Base-by-base conservation (phyloP, 2,113 vertebrate genomes). In the Cepphus grylle region DNA sequence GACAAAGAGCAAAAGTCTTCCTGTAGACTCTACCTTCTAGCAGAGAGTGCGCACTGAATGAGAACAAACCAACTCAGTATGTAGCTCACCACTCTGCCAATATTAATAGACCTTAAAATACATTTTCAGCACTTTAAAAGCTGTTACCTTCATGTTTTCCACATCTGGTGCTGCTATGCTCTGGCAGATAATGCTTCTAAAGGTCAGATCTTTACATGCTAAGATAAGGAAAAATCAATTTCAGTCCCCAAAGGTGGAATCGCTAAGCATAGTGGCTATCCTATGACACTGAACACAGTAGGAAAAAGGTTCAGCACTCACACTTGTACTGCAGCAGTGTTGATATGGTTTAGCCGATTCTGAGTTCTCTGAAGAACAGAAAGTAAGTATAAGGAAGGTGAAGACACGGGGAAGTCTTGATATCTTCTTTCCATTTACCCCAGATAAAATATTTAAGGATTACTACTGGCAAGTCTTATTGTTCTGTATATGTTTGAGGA, bases 151-250 rank as follows among this genome's bases (percentile, higher is more conserved):
- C n/a, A 14, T 18, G 36, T 47, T 67, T 88, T 70, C 56, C 19
- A 6, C 40, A 81, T 8, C 18, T 77, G 17, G 59, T 53, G 56
- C 55, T 82, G 45, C 43, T 65, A 67, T 53, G 49, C 36, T n/a
- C 18, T 65, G 53, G 79, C 71, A 90, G 50, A 17, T 55, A 93
- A 87, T 32, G 23, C 40, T 85, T 89, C 63, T 81, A 81, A 73
- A 95, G 73, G 76, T 78, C 65, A 92, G 23, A 76, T 61, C 45
- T 73, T 85, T 56, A 87, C 70, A 87, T 43, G 50, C 30, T 88
- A 92, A 85, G 94, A 94, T 71, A 90, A 92, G 59, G 29, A 90
- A 78, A 93, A 93, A 95, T 36, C 58, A 42, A 43, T 86, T 95
- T 94, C 58, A 58, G 79, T 27, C 56, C 73, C 36, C 83, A 56